Evolutionary conservation across 2,113 vertebrate species (phyloP), one percentile per base, ranked within the genome.

Genomic region (Gymnocephalus cernua): DNA sequence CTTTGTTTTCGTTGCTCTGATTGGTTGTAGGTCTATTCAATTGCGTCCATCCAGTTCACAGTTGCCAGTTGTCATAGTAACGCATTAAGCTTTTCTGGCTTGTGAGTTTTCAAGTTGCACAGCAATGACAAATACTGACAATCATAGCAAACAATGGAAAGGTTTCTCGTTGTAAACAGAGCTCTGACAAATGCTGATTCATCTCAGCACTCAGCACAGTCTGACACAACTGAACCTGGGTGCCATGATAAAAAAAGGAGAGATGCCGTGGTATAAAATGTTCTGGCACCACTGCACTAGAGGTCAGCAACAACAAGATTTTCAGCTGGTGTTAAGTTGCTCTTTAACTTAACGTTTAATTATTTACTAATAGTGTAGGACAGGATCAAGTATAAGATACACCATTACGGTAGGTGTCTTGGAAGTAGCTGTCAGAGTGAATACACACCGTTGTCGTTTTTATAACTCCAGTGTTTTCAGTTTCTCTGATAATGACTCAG

Each of bases 91-190:
- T 77, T 35, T 41, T 8, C 4, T 29, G 2, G 18, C 38, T 15
- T n/a, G 23, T 16, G 58, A 44, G 38, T 23, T 57, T 53, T 64
- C 32, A 25, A 53, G n/a, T 47, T 74, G 32, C 72, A 74, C 47
- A 53, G 44, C 32, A n/a, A 41, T 54, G 23, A 44, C 35, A 15
- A 29, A 29, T 29, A 41, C 47, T 19, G 45, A 74, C 21, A 48
- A 6, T 21, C 27, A 16, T 35, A 54, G 29, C 21, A 27, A 74
- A 14, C 44, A 25, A 13, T n/a, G 47, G 8, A 63, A 9, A 50
- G 21, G n/a, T 50, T 12, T 74, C 19, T 4, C n/a, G 4, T 16
- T 15, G 58, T 74, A 8, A 23, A 74, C 9, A 38, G 29, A 63
- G 58, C 15, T n/a, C 32, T 1, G 6, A 48, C 18, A 56, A 53